These are phyloP conservation scores for Proctacanthus coquilletti DNA, from an alignment of 1,140 invertebrate genomes.

Conservation along the genomic window DNA sequence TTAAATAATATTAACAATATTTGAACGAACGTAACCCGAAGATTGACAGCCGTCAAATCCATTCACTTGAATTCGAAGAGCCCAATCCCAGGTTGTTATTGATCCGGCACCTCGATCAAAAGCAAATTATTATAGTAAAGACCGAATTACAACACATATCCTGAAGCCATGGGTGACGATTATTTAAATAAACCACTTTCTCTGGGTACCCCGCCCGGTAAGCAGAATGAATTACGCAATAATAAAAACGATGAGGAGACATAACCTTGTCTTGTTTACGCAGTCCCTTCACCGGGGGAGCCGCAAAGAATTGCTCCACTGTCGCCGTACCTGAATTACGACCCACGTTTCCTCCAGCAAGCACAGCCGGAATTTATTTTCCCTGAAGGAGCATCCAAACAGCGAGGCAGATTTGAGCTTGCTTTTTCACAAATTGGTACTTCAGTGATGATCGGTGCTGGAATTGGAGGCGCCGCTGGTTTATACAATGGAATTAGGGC, in stretches of 20 bases:
- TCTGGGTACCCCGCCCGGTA: conserved; percentile 18
- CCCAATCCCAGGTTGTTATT: too few relatives aligned
- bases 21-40: too few relatives aligned
- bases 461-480: conserved; percentile 66
- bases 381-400: conserved; percentile 64
- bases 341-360: conserved; percentile 65
- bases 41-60: too few relatives aligned
- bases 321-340: conserved; percentile 86
- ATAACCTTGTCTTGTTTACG: conserved; percentile 4
- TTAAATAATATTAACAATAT: too few relatives aligned
- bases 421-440: conserved; percentile 89
- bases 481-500: conserved; percentile 75
- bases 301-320: conserved; percentile 35
- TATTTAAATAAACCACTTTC: conserved; percentile 27
- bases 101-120: too few relatives aligned
- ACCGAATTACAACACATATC: conserved; percentile 10
- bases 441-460: conserved; percentile 67
- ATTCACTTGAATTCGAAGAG: too few relatives aligned
- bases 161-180: conserved; percentile 30
- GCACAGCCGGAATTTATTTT: conserved; percentile 86
- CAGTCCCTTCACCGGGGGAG: conserved; percentile 11
- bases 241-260: conserved; percentile 12
- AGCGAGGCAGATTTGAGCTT: conserved; percentile 69
- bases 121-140: too few relatives aligned
- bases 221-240: conserved; percentile 7